Conservation (phyloP, 2,888 invertebrate species). For the Mesochorus sp. region DNA sequence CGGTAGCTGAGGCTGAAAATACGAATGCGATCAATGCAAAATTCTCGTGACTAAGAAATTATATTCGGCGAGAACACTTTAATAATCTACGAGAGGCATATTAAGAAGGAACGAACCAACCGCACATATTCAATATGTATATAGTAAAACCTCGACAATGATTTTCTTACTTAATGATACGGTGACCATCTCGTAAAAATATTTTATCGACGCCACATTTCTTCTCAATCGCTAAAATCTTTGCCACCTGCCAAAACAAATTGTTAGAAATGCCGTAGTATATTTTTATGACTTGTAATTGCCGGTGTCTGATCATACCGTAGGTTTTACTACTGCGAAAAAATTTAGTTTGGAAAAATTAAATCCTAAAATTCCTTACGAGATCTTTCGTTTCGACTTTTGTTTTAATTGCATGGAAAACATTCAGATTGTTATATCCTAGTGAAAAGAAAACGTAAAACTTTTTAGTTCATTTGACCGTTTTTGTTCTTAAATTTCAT, state of each 20-base stretch:
- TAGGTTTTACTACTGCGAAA: not conserved
- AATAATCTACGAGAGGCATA: constrained; percentile 39
- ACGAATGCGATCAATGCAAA: constrained; percentile 52
- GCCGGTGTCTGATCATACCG: not conserved
- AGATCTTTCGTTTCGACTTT: too few species aligned
- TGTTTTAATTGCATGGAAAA: too few species aligned
- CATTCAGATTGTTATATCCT: too few species aligned
- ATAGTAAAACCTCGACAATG: constrained; percentile 1
- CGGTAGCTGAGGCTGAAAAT: constrained; percentile 44
- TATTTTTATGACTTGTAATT: constrained; percentile 27
- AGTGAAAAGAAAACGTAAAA: too few species aligned
- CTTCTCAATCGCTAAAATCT: constrained; percentile 11
- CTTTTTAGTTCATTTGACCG: too few species aligned
- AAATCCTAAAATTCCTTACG: too few species aligned
- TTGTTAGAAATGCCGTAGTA: constrained; percentile 36
- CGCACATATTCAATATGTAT: not conserved
- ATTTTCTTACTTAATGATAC: constrained; percentile 25
- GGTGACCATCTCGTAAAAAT: constrained; percentile 55
- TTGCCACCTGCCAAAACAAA: constrained; percentile 54
- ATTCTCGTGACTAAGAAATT: constrained; percentile 7
- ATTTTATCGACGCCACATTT: constrained; percentile 59
- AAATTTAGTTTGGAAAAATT: not conserved
- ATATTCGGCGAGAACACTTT: constrained; percentile 45
- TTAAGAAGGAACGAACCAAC: not conserved
- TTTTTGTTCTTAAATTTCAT: too few species aligned